phyloP scores from a whole-genome alignment of 2,888 invertebrate genomes.

The Eupeodes luniger region DNA sequence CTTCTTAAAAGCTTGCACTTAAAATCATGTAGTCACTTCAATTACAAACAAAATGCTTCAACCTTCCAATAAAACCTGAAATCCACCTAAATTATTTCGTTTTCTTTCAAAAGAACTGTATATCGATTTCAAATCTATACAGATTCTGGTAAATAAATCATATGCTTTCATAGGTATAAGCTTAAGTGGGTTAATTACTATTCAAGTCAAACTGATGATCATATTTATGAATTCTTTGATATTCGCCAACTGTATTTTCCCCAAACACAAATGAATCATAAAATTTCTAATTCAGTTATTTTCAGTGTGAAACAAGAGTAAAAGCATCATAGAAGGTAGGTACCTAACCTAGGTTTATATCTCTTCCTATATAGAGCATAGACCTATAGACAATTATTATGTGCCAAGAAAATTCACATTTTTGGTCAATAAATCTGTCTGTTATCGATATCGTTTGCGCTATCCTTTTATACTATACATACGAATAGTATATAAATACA shows the following conservation, averaged over 20 bases:
- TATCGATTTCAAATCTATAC: too few relatives aligned
- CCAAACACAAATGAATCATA: constrained; percentile 42
- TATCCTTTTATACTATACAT: neutral
- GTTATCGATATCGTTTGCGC: constrained; percentile 49
- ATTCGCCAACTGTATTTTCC: neutral
- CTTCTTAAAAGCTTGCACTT: too few relatives aligned
- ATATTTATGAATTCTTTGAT: neutral
- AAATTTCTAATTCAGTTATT: constrained; percentile 26
- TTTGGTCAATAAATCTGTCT: constrained; percentile 60
- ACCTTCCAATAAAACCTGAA: too few relatives aligned
- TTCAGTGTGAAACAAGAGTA: neutral
- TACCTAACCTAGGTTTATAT: neutral
- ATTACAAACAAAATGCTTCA: too few relatives aligned
- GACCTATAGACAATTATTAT: constrained; percentile 45
- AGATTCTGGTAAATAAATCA: too few relatives aligned
- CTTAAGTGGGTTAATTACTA: neutral
- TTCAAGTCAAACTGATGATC: constrained; percentile 8
- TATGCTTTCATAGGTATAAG: too few relatives aligned
- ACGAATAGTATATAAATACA: neutral
- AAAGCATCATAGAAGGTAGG: too few relatives aligned
- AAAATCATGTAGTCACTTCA: too few relatives aligned
- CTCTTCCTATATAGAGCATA: too few relatives aligned
- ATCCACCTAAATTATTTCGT: too few relatives aligned
- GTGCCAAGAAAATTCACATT: constrained; percentile 60
- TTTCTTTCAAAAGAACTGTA: too few relatives aligned